Conservation (phyloP, 1,140 invertebrate species). For the Aphaenogaster rudis region DNA sequence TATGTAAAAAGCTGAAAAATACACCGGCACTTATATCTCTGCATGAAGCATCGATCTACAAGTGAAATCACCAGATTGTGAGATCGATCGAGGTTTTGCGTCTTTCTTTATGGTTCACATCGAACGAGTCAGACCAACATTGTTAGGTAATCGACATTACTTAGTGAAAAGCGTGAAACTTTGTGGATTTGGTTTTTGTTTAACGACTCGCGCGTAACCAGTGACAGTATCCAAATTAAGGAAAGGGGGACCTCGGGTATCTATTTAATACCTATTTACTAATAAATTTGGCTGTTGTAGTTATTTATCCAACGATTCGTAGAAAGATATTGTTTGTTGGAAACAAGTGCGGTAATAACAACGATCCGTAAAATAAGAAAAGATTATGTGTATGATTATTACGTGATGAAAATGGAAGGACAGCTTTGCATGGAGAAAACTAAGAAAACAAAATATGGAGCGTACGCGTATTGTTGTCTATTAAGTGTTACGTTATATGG, state of each 20-base stretch:
- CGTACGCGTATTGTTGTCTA: slow-evolving; percentile 75
- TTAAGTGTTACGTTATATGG: slow-evolving; percentile 79
- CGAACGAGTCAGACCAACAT: neutral
- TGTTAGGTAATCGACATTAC: neutral
- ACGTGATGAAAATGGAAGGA: neutral
- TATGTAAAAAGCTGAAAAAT: neutral
- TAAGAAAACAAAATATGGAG: slow-evolving; percentile 42
- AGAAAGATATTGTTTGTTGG: slow-evolving; percentile 18
- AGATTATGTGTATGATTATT: neutral
- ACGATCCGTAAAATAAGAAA: slow-evolving; percentile 16
- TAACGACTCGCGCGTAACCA: slow-evolving; percentile 46
- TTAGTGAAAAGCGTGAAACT: slow-evolving; percentile 12
- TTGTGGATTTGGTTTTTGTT: neutral
- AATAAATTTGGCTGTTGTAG: slow-evolving; percentile 67
- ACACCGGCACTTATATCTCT: neutral
- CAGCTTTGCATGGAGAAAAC: neutral
- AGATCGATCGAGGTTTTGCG: neutral
- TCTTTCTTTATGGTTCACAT: neutral
- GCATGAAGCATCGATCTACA: neutral
- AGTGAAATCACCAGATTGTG: neutral
- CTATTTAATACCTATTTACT: slow-evolving; percentile 67
- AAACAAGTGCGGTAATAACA: slow-evolving; percentile 3
- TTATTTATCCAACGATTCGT: slow-evolving; percentile 69
- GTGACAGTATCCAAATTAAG: neutral
- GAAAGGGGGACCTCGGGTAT: neutral